A percentile compares a stretch with the other conserved stretches of the same genome.
These are phyloP conservation scores for Crotalus helleri DNA, from an alignment of 2,113 vertebrate genomes.

Conservation along the genomic window DNA sequence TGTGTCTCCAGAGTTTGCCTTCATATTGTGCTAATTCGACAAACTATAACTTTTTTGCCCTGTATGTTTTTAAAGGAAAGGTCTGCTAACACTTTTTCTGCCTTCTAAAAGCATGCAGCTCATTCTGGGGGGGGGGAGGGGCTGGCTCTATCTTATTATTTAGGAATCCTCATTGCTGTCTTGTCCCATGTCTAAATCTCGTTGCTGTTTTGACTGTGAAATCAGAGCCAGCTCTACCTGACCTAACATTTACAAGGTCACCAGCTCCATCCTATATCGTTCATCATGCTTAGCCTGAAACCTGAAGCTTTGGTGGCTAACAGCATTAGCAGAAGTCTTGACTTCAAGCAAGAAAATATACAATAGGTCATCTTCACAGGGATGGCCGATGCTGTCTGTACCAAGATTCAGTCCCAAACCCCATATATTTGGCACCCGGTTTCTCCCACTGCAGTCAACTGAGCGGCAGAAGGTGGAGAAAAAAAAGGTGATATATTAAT, in stretches of 20 bases:
- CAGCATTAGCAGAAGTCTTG: slow-evolving; percentile 64
- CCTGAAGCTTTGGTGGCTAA: slow-evolving; percentile 64
- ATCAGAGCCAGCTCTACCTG: slow-evolving; percentile 52
- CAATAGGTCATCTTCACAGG: background rate
- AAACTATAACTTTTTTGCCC: too few species aligned
- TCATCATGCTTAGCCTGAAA: slow-evolving; percentile 65
- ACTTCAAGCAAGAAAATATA: background rate
- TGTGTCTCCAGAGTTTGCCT: background rate
- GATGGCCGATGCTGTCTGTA: too few species aligned
- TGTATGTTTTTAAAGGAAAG: background rate
- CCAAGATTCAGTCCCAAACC: background rate
- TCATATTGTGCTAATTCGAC: background rate
- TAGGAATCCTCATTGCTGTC: slow-evolving; percentile 38
- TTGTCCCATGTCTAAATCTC: slow-evolving; percentile 23
- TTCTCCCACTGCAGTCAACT: background rate
- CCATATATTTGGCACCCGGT: background rate
- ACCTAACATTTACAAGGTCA: slow-evolving; percentile 65
- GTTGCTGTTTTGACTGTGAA: slow-evolving; percentile 64
- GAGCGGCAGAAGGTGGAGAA: too few species aligned
- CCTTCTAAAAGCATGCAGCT: background rate
- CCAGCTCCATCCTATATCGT: slow-evolving; percentile 50
- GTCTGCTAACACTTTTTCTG: background rate
- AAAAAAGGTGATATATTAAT: background rate
- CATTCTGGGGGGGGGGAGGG: background rate
- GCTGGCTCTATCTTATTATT: background rate